phyloP scores from a whole-genome alignment of 1,140 invertebrate genomes.

The Ooceraea biroi region DNA sequence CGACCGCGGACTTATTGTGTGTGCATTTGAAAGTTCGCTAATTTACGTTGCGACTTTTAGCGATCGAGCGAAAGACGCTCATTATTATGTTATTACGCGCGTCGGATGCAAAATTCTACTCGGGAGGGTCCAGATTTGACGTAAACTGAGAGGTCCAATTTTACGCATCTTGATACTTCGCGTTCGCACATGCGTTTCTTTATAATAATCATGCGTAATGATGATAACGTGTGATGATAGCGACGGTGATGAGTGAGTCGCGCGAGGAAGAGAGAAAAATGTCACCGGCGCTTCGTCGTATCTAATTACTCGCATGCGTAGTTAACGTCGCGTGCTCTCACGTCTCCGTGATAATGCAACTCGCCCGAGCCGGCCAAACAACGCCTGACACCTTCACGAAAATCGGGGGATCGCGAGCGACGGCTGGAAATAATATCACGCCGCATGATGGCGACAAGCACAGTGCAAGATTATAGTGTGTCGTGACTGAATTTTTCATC shows the following conservation, averaged over 20 bases:
- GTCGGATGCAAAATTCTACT: too few species aligned
- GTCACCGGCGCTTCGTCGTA: slow-evolving; percentile 30
- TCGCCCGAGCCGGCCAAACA: slow-evolving; percentile 10
- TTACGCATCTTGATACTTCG: neutral
- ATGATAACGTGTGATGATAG: slow-evolving; percentile 36
- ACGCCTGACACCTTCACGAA: slow-evolving; percentile 41
- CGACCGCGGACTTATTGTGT: slow-evolving; percentile 62
- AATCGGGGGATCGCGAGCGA: slow-evolving; percentile 43
- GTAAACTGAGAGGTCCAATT: neutral
- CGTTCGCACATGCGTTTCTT: neutral
- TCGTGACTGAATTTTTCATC: neutral
- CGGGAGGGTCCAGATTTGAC: neutral
- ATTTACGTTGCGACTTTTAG: slow-evolving; percentile 66
- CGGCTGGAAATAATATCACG: slow-evolving; percentile 39
- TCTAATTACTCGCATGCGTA: slow-evolving; percentile 64
- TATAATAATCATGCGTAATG: slow-evolving; percentile 39
- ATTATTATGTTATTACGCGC: neutral
- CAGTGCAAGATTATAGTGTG: neutral
- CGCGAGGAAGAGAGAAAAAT: neutral
- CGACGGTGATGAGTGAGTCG: slow-evolving; percentile 37
- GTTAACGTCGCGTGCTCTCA: slow-evolving; percentile 16
- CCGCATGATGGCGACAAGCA: slow-evolving; percentile 25
- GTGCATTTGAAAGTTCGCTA: slow-evolving; percentile 68
- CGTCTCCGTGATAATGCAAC: slow-evolving; percentile 35
- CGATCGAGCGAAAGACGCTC: slow-evolving; percentile 45